A percentile compares a stretch with the other conserved stretches of the same genome.
These are phyloP conservation scores for Otolemur crassicaudatus DNA, from an alignment of 2,797 vertebrate species.

Conservation along the genomic window DNA sequence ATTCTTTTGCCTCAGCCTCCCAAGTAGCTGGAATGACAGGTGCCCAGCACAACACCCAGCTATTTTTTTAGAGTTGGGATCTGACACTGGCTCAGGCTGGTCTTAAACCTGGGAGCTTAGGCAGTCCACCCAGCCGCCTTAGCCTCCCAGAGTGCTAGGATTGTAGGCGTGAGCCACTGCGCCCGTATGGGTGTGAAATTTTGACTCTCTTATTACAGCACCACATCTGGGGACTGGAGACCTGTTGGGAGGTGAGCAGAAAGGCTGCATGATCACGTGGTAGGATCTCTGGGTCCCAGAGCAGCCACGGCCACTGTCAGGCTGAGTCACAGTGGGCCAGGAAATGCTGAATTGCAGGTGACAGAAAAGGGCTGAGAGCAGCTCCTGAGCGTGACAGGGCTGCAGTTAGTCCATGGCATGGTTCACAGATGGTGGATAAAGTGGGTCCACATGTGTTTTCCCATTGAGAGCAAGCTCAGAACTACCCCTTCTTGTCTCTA, in stretches of 20 bases:
- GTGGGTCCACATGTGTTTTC: neutral
- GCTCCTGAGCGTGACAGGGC: no score
- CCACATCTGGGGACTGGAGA: neutral
- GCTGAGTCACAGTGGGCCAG: neutral
- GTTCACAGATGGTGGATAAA: neutral
- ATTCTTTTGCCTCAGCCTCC: no score
- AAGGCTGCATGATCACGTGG: neutral
- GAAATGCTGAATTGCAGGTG: neutral
- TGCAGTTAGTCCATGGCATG: neutral
- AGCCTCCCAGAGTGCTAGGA: no score
- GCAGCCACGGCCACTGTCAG: neutral
- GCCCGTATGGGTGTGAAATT: neutral
- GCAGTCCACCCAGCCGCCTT: no score
- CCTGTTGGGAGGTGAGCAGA: neutral
- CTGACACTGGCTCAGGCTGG: no score
- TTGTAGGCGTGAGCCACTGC: no score
- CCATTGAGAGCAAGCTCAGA: neutral
- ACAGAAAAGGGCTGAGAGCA: neutral
- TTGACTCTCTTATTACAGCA: neutral
- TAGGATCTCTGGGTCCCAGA: neutral
- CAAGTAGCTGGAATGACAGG: no score
- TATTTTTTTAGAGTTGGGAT: no score
- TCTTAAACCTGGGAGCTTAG: no score
- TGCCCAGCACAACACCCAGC: no score
- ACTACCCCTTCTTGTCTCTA: neutral